Evolutionary conservation across 1,140 invertebrate species (phyloP).

Genomic region (Diploscapter pachys): DNA sequence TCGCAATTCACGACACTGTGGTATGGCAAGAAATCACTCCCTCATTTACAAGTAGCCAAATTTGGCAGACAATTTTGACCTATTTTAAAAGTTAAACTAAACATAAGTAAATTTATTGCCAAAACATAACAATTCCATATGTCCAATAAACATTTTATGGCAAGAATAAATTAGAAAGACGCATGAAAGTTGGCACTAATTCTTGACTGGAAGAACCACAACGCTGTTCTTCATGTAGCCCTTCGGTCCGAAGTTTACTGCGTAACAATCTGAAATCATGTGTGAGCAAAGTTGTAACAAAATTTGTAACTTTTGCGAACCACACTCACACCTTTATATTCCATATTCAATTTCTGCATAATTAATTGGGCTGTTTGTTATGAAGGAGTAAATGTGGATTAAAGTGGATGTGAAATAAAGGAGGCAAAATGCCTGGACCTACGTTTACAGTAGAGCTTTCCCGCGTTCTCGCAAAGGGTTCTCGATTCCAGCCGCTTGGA

Average conservation of each 20-base stretch:
- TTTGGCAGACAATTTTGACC: neutral
- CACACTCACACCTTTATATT: neutral
- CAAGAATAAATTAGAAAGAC: neutral
- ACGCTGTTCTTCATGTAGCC: constrained; percentile 73
- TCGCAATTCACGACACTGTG: too few relatives aligned
- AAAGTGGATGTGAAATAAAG: constrained; percentile 19
- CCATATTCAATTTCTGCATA: neutral
- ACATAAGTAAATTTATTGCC: neutral
- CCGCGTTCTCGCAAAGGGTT: constrained; percentile 82
- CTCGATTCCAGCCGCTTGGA: constrained; percentile 84
- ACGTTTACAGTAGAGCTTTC: constrained; percentile 81
- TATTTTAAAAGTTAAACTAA: neutral
- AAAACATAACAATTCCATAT: too few relatives aligned
- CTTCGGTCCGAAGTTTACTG: constrained; percentile 87
- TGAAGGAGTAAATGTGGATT: neutral
- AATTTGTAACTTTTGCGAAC: constrained; percentile 1
- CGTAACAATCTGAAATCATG: constrained; percentile 72
- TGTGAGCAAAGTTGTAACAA: constrained; percentile 12
- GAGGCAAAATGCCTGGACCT: constrained; percentile 6
- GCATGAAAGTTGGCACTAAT: neutral
- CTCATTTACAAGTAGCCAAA: neutral
- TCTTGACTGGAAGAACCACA: constrained; percentile 21
- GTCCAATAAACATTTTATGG: neutral
- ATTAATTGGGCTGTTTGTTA: neutral
- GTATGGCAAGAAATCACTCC: too few relatives aligned